A percentile compares a stretch with the other conserved stretches of the same genome.
phyloP scores from a whole-genome alignment of 2,888 invertebrate species.

The Melikaiella ostensackeni region DNA sequence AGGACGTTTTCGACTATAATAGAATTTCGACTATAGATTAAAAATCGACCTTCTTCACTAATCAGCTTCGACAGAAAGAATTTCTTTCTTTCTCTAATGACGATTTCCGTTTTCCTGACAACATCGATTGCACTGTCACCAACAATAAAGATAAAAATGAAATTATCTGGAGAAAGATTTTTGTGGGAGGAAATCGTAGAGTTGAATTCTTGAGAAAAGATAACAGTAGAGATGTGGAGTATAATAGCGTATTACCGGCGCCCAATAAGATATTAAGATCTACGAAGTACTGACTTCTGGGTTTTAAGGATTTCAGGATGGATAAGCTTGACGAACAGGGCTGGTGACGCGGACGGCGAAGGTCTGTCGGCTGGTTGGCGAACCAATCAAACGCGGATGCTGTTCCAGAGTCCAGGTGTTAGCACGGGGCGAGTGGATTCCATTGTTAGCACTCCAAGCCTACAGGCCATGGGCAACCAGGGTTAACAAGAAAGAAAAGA shows the following conservation, averaged over 20 bases:
- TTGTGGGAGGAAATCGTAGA: slow-evolving; percentile 12
- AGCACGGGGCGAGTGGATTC: slow-evolving; percentile 78
- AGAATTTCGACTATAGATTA: too few relatives aligned
- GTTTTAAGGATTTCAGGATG: slow-evolving; percentile 36
- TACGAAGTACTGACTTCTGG: slow-evolving; percentile 36
- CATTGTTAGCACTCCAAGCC: slow-evolving; percentile 87
- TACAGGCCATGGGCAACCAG: slow-evolving; percentile 82
- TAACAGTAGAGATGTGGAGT: slow-evolving; percentile 21
- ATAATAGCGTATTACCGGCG: slow-evolving; percentile 9
- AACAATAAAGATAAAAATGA: background rate
- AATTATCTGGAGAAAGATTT: background rate
- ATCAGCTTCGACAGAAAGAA: too few relatives aligned
- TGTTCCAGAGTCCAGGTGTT: slow-evolving; percentile 77
- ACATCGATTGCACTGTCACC: background rate
- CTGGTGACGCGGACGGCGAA: slow-evolving; percentile 77
- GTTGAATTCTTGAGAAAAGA: background rate
- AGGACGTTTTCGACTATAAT: too few relatives aligned
- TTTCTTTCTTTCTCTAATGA: too few relatives aligned
- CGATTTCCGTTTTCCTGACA: too few relatives aligned
- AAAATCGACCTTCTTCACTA: too few relatives aligned
- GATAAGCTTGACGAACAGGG: slow-evolving; percentile 68
- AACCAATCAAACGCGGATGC: slow-evolving; percentile 74
- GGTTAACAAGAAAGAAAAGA: slow-evolving; percentile 83
- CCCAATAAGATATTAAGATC: slow-evolving; percentile 34
- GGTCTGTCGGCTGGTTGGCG: slow-evolving; percentile 73